These are phyloP conservation scores for Leucophenga montana DNA, from an alignment of 2,888 invertebrate genomes.

Conservation along the genomic window DNA sequence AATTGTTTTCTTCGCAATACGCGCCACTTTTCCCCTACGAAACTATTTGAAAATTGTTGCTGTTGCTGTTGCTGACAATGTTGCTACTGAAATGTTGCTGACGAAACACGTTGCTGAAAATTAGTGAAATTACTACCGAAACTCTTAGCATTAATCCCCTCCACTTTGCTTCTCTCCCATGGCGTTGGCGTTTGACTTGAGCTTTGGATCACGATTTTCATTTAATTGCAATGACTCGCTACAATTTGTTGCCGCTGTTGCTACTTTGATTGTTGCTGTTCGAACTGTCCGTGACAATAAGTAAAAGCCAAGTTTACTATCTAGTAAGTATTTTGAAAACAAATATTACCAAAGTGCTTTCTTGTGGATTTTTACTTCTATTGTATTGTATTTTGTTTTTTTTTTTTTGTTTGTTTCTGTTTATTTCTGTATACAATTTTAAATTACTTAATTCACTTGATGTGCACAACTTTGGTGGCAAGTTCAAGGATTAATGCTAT, in stretches of 20 bases:
- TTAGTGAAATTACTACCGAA: slow-evolving; percentile 44
- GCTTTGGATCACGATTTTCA: slow-evolving; percentile 46
- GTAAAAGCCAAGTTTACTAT: slow-evolving; percentile 31
- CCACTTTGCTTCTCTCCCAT: background rate
- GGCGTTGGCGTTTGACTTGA: slow-evolving; percentile 35
- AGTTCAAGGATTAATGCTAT: slow-evolving; percentile 41
- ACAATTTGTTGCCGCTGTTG: slow-evolving; percentile 37
- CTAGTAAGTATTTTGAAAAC: slow-evolving; percentile 27
- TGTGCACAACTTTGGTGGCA: slow-evolving; percentile 37
- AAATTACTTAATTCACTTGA: slow-evolving; percentile 49
- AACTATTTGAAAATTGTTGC: background rate
- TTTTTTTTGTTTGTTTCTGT: slow-evolving; percentile 32
- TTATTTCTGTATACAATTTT: slow-evolving; percentile 31
- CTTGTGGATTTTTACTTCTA: background rate
- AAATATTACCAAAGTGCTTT: slow-evolving; percentile 28
- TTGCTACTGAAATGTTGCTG: slow-evolving; percentile 38
- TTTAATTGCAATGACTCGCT: slow-evolving; percentile 45
- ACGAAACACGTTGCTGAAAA: slow-evolving; percentile 44
- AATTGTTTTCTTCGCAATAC: slow-evolving; percentile 25
- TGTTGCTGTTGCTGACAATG: slow-evolving; percentile 17
- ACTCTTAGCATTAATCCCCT: background rate
- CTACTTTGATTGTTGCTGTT: slow-evolving; percentile 26
- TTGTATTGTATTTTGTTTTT: no score
- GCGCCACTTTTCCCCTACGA: slow-evolving; percentile 30
- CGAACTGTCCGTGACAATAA: slow-evolving; percentile 42